phyloP scores from a whole-genome alignment of 2,797 vertebrate species.

The Siniperca undulata region DNA sequence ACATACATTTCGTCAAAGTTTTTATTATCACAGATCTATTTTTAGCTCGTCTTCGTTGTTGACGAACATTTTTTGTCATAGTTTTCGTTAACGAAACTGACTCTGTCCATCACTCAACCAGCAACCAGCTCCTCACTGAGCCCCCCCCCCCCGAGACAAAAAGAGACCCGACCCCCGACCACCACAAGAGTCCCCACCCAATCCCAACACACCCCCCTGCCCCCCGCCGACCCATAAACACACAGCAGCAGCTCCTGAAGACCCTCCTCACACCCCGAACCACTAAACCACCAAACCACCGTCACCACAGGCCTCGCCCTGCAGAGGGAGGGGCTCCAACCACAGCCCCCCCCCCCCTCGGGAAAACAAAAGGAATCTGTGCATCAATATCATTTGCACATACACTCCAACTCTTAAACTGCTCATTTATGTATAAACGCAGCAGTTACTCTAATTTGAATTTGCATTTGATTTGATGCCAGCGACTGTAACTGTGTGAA shows the following conservation, averaged over 20 bases:
- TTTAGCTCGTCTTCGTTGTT: too few relatives aligned
- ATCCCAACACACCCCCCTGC: constrained; percentile 8
- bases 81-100: too few relatives aligned
- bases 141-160: constrained; percentile 11
- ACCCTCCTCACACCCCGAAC: constrained; percentile 20
- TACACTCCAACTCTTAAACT: too few relatives aligned
- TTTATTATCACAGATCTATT: too few relatives aligned
- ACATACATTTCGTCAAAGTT: too few relatives aligned
- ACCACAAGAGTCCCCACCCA: constrained; percentile 41
- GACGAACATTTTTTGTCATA: too few relatives aligned
- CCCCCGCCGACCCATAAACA: not conserved
- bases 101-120: not conserved
- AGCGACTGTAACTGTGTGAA: too few relatives aligned
- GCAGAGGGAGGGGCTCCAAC: constrained; percentile 56
- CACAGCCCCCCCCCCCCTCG: constrained; percentile 28
- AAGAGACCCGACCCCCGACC: constrained; percentile 42
- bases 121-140: not conserved
- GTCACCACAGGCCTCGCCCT: constrained; percentile 33
- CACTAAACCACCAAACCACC: constrained; percentile 13
- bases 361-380: not conserved
- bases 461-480: too few relatives aligned
- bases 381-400: not conserved
- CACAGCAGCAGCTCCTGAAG: not conserved
- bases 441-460: too few relatives aligned
- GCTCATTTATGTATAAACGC: too few relatives aligned